Evolutionary conservation across 2,113 vertebrate genomes (phyloP), one percentile per base, ranked within the genome.

Genomic region (Eudyptes chrysolophus): DNA sequence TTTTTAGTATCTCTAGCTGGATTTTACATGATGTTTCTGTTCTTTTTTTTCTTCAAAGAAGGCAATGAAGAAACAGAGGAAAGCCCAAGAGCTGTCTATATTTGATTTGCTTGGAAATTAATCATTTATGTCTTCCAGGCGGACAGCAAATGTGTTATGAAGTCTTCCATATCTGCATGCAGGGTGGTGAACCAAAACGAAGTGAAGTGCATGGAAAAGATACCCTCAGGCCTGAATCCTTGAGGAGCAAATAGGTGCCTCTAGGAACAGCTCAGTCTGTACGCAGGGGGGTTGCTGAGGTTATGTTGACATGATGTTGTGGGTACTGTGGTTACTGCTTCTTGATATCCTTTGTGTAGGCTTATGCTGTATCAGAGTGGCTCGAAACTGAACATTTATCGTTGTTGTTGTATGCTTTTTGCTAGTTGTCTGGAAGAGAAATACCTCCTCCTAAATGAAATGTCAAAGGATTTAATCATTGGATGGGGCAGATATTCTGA

Each of bases 81-180:
- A 82, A 80, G 16, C 60, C 71, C 34, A 46, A 58, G 54, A 93
- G 82, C 36, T 93, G 64, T 79, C 46, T 84, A 12, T 42, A 30
- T 75, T 75, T 86, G 75, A 68, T 92, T 78, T 86, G 26, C 61
- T 87, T 80, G 36, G 70, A 74, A 90, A 87, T 90, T 51, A 93
- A 83, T 91, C 15, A 49, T 82, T 96, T 52, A 66, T 61, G 55
- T 93, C 30, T 90, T 94, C 55, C 69, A 96, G 72, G 92, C 94
- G 76, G 85, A 62, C 61, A 40, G 44, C 32, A 85, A 92, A 84
- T 62, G 36, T 57, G 24, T 88, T 81, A 40, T 1, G 22, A 77
- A 66, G 30, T 52, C 46, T 61, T 81, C 48, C 10, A 0, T 79
- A 29, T 82, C 32, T 94, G 62, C 30, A 7, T 79, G 72, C 30